These are phyloP conservation scores for Physella acuta DNA, from an alignment of 1,140 invertebrate species.

Conservation along the genomic window DNA sequence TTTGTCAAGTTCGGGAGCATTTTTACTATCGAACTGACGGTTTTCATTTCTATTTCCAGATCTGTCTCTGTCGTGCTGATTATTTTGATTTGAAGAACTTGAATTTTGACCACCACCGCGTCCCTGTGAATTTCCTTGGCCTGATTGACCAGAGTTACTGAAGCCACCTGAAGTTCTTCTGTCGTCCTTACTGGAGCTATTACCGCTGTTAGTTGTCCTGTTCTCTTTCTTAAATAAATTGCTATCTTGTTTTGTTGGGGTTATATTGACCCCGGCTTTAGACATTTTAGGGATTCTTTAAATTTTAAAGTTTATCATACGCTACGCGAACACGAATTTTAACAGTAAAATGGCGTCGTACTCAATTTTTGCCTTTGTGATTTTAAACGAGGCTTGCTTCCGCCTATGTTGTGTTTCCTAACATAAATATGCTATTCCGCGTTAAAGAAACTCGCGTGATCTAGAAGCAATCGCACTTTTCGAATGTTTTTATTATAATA, in stretches of 20 bases:
- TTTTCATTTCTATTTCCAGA: conserved; percentile 16
- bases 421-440: no score
- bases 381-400: conserved; percentile 22
- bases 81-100: conserved; percentile 1
- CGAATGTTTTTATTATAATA: no score
- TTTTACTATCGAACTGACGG: conserved; percentile 12
- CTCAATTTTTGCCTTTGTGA: neutral
- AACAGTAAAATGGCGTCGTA: conserved; percentile 20
- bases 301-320: no score
- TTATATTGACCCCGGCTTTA: conserved; percentile 16
- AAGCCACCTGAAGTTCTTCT: conserved; percentile 15
- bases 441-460: no score
- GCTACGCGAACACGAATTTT: no score
- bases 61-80: conserved; percentile 16
- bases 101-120: neutral
- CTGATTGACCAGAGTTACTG: neutral
- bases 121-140: neutral
- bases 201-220: neutral
- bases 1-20: conserved; percentile 6
- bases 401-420: no score
- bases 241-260: conserved; percentile 25
- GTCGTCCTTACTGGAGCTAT: neutral
- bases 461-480: no score
- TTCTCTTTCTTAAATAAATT: conserved; percentile 24
- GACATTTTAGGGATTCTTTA: conserved; percentile 23